A percentile compares a stretch with the other conserved stretches of the same genome.
These are phyloP conservation scores for Pangasius mekongensis DNA, from an alignment of 2,797 vertebrate species.

Conservation along the genomic window DNA sequence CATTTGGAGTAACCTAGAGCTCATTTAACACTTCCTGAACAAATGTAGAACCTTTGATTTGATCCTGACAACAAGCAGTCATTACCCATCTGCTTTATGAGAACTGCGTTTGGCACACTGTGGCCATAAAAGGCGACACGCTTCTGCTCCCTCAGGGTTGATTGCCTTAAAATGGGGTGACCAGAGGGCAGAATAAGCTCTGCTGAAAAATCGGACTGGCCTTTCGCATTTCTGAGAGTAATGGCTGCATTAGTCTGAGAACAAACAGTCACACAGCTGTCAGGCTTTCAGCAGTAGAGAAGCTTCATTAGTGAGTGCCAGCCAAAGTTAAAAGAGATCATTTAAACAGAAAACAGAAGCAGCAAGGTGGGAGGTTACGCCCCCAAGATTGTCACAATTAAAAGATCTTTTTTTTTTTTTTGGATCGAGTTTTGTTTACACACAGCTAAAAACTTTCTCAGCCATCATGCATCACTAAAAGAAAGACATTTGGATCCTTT, in stretches of 20 bases:
- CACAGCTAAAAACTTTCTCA: background rate
- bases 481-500: conserved; percentile 22
- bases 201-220: conserved; percentile 43
- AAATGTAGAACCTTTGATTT: conserved; percentile 80
- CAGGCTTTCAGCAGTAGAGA: conserved; percentile 51
- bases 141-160: conserved; percentile 54
- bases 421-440: background rate
- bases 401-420: background rate
- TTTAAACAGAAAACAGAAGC: conserved; percentile 47
- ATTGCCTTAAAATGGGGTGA: conserved; percentile 67
- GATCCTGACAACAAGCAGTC: conserved; percentile 77
- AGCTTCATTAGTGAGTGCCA: conserved; percentile 51
- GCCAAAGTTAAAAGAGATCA: conserved; percentile 52
- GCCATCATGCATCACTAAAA: conserved; percentile 3
- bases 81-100: conserved; percentile 82
- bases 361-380: background rate
- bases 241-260: conserved; percentile 57
- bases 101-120: conserved; percentile 67
- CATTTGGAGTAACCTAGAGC: conserved; percentile 76
- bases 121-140: conserved; percentile 66
- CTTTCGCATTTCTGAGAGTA: conserved; percentile 58
- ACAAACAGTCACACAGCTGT: conserved; percentile 64
- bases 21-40: conserved; percentile 79
- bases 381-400: background rate
- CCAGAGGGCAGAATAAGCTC: conserved; percentile 58